Evolutionary conservation across 2,113 vertebrate species (phyloP), one percentile per base, ranked within the genome.

Genomic region (Psephotus haematonotus): DNA sequence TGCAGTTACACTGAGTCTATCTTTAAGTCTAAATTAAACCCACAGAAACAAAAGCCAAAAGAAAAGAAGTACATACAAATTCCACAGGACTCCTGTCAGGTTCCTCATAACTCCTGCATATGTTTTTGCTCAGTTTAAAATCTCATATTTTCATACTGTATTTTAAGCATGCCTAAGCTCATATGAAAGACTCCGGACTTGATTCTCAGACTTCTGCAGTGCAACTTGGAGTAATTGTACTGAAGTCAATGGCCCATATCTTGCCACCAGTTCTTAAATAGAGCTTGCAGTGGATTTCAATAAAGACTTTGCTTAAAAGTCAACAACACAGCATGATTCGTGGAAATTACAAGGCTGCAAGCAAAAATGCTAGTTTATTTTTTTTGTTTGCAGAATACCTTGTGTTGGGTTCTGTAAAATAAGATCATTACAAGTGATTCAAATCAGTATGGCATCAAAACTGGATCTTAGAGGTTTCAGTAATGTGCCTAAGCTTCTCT

Each of bases 301-400:
- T 85, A 87, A 85, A 94, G 91, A 80, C n/a, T 92, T 87, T 95
- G 77, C 84, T 96, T 97, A 95, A 95, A 95, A 96, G 80, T 96
- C 90, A 96, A 80, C 92, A 92, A 63, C 92, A 86, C 93, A 96
- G 94, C 92, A 86, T 83, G 92, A 57, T 93, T 97, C 88, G 39
- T 68, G 85, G 76, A 95, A 96, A 92, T 94, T 94, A 88, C 75
- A 92, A 74, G 63, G 79, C 92, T 93, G 46, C 60, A 92, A 96
- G 94, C 64, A 93, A 94, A 97, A 93, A 70, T 28, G 37, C 65
- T 79, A 23, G 57, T 87, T 92, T 82, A 31, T 90, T 95, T 41
- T 44, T 44, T 87, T 81, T 35, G 62, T 82, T 79, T 79, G 74
- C 78, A 77, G 52, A 92, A 52, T 85, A 93, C 41, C 74, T 95